These are phyloP conservation scores for Neolamprologus multifasciatus DNA, from an alignment of 2,797 vertebrate species.

Conservation along the genomic window DNA sequence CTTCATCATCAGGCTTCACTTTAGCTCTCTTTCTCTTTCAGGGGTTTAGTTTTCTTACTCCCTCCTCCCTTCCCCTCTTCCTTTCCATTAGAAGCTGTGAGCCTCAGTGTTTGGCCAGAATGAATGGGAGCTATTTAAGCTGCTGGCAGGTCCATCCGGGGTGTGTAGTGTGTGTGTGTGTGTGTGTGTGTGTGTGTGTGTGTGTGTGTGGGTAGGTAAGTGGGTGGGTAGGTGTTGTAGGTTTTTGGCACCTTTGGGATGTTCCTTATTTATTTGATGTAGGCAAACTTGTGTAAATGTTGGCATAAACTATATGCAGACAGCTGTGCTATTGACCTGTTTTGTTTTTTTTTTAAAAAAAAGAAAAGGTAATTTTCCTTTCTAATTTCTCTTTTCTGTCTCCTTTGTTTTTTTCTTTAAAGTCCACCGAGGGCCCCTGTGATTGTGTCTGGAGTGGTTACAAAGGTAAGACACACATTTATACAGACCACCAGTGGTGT, in stretches of 20 bases:
- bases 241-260: conserved; percentile 29
- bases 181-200: neutral
- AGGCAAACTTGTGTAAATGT: neutral
- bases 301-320: neutral
- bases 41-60: neutral
- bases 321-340: neutral
- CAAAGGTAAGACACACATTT: conserved; percentile 78
- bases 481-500: neutral
- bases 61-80: neutral
- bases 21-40: neutral
- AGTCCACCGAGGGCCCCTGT: conserved; percentile 83
- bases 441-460: conserved; percentile 88
- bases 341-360: no score
- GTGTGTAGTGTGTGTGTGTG: neutral
- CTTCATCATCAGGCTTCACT: conserved; percentile 3
- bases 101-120: conserved; percentile 49
- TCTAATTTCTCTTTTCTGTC: neutral
- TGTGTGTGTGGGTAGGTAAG: neutral
- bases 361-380: neutral
- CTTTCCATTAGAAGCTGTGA: conserved; percentile 28
- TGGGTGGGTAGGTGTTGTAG: conserved; percentile 18
- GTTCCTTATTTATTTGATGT: conserved; percentile 14
- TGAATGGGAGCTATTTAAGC: conserved; percentile 67
- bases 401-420: conserved; percentile 4
- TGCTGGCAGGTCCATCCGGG: conserved; percentile 49